Evolutionary conservation across 2,113 vertebrate genomes (phyloP), one percentile per base, ranked within the genome.

Genomic region (Anseranas semipalmata): DNA sequence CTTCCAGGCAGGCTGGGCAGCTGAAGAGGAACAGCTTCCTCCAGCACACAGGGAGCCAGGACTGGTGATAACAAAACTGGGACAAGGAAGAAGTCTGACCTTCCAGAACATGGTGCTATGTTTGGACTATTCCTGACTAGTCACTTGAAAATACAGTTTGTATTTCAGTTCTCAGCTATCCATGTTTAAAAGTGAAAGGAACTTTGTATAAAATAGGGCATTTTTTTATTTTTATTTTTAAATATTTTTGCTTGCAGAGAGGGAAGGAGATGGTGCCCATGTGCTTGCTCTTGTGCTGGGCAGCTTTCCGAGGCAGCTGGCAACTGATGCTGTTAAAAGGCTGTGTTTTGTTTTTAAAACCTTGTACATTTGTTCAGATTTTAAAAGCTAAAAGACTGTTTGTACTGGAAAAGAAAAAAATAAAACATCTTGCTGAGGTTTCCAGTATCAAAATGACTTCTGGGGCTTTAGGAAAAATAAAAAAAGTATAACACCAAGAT

Each of bases 131-230:
- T 96, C 76, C 85, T 93, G 87, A 62, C 56, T 19, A 74, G 43
- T 88, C 94, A 95, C 93, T 96, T 97, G 94, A 97, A 97, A 30
- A 65, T 79, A 84, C 77, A 88, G 46, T 73, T 92, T 87, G 8
- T 85, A 56, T 68, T 52, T 77, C 93, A 85, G 92, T 95, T 96
- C 91, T 96, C 89, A 95, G 85, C 94, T 93, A 66, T 52, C 62
- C 20, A 7, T n/a, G 59, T 79, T 78, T 81, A 41, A 86, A 92
- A 88, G 46, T 79, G 52, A 90, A 89, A 89, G 15, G 20, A 91
- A 89, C 77, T 89, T 74, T 15, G 25, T 96, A 59, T 37, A 87
- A 78, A 92, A 87, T 35, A 48, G 86, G 90, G 88, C 75, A 79
- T 95, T 96, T 76, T 48, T 71, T 78, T 56, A 20, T 17, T n/a